A percentile compares a stretch with the other conserved stretches of the same genome.
These are phyloP conservation scores for Silurus aristotelis DNA, from an alignment of 2,797 vertebrate genomes.

Conservation along the genomic window DNA sequence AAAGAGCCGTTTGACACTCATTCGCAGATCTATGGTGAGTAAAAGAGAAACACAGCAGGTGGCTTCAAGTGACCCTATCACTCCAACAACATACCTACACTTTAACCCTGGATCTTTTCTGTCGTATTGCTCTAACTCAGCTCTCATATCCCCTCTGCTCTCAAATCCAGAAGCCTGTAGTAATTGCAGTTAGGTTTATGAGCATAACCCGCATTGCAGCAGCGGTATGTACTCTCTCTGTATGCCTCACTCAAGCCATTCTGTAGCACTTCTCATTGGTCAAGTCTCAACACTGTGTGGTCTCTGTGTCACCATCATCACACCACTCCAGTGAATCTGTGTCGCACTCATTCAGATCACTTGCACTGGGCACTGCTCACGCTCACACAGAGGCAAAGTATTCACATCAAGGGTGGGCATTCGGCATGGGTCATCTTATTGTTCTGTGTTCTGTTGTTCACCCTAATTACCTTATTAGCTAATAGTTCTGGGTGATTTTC, in stretches of 20 bases:
- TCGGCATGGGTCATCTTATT: conserved; percentile 10
- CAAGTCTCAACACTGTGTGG: conserved; percentile 57
- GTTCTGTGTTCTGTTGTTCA: conserved; percentile 6
- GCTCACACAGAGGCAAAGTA: not conserved
- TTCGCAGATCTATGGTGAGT: conserved; percentile 95
- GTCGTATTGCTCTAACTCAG: conserved; percentile 75
- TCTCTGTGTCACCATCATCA: conserved; percentile 43
- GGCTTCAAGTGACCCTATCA: not conserved
- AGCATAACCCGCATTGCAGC: conserved; percentile 88
- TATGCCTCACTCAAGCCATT: conserved; percentile 28
- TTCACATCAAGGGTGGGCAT: conserved; percentile 7
- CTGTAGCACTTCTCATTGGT: conserved; percentile 52
- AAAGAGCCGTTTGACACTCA: conserved; percentile 90
- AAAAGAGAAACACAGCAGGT: not conserved
- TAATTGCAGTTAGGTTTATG: conserved; percentile 98
- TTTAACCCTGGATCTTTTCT: conserved; percentile 32
- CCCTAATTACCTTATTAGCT: not conserved
- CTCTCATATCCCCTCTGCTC: conserved; percentile 73
- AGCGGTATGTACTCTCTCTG: conserved; percentile 85
- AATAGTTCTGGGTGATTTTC: no score
- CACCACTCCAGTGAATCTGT: conserved; percentile 25
- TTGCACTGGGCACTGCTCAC: conserved; percentile 20
- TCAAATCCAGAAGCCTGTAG: conserved; percentile 89
- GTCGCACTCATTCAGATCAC: conserved; percentile 24
- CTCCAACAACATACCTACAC: not conserved